These are phyloP conservation scores for Drosophila santomea DNA, from an alignment of 1,140 invertebrate species.

Conservation along the genomic window DNA sequence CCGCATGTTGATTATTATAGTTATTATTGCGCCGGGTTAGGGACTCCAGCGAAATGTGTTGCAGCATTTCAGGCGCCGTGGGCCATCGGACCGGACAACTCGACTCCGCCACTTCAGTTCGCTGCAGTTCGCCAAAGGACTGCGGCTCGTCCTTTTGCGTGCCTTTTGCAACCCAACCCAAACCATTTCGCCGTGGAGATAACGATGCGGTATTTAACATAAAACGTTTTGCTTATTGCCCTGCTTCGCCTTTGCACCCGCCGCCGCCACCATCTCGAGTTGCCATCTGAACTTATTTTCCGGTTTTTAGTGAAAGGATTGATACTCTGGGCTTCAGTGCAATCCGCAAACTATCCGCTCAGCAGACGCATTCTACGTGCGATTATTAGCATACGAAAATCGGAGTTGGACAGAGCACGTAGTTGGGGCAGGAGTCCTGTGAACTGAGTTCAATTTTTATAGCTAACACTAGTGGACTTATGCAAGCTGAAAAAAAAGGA, in stretches of 20 bases:
- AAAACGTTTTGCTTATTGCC: slow-evolving; percentile 62
- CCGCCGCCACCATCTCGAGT: not conserved
- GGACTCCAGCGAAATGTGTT: slow-evolving; percentile 23
- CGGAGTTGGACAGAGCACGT: not conserved
- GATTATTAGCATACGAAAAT: not conserved
- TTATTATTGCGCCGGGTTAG: slow-evolving; percentile 65
- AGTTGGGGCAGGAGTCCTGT: not conserved
- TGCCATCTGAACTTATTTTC: slow-evolving; percentile 3
- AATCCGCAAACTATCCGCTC: not conserved
- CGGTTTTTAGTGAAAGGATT: slow-evolving; percentile 2
- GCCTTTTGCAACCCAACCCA: not conserved
- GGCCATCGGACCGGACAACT: slow-evolving; percentile 14
- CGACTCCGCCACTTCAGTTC: not conserved
- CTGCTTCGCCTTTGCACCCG: not conserved
- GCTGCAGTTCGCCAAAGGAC: not conserved
- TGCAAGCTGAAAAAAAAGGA: too few relatives aligned
- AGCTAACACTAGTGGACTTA: too few relatives aligned
- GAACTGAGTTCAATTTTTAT: too few relatives aligned
- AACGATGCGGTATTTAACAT: slow-evolving; percentile 69
- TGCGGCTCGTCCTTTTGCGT: not conserved
- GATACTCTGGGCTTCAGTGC: slow-evolving; percentile 4
- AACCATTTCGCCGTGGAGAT: slow-evolving; percentile 31
- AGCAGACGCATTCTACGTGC: not conserved
- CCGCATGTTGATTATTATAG: slow-evolving; percentile 75
- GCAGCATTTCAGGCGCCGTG: slow-evolving; percentile 54